phyloP scores from a whole-genome alignment of 2,113 vertebrate species.

The Arenaria interpres region DNA sequence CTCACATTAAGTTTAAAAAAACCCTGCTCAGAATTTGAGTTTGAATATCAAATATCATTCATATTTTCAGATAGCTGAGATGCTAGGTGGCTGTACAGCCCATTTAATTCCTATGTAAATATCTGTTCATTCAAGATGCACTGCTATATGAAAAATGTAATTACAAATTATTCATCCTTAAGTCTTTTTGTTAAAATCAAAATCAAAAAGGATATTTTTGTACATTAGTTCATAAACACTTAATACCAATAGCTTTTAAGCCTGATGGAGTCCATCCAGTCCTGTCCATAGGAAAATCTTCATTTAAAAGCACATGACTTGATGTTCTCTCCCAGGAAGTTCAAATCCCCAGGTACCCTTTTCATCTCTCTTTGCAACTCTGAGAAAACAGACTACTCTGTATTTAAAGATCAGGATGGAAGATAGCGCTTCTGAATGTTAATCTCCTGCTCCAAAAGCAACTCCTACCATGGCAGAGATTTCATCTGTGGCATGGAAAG shows the following conservation, averaged over 20 bases:
- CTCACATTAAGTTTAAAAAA: background rate
- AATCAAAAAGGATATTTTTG: background rate
- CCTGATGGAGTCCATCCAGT: background rate
- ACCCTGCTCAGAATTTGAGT: background rate
- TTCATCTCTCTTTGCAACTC: background rate
- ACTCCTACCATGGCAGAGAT: background rate
- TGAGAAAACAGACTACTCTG: background rate
- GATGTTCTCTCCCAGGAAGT: background rate
- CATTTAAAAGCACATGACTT: background rate
- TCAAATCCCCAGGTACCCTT: background rate
- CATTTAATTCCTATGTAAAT: background rate
- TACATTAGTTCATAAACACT: background rate
- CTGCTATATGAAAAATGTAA: background rate
- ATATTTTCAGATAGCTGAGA: background rate
- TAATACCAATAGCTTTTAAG: background rate
- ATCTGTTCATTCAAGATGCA: background rate
- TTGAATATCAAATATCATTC: background rate
- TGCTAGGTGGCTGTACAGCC: background rate
- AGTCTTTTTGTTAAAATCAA: background rate
- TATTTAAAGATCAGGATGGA: background rate
- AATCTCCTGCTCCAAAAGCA: background rate
- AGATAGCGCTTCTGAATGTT: background rate
- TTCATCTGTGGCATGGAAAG: background rate
- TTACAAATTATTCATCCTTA: background rate
- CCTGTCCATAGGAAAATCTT: background rate